Percentiles rank a stretch among this genome's conserved stretches.
These are phyloP conservation scores for Sinhomidia bicolor DNA, from an alignment of 2,888 invertebrate genomes.

Conservation along the genomic window DNA sequence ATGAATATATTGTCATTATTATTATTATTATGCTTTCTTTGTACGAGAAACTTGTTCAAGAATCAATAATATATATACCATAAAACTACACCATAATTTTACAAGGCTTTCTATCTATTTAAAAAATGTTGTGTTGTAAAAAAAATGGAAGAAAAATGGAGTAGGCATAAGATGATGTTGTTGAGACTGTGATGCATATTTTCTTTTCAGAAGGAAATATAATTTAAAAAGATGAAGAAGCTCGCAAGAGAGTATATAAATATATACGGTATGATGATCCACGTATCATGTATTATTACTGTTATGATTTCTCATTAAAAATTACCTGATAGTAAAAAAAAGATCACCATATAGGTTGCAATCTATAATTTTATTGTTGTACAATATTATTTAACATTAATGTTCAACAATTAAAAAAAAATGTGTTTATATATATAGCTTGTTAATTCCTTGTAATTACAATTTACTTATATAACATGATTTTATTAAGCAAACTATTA, in stretches of 20 bases:
- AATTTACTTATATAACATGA: not conserved
- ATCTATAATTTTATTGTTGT: not conserved
- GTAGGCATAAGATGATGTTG: not conserved
- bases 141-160: not conserved
- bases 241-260: conserved; percentile 20
- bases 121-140: not conserved
- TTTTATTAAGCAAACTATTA: not conserved
- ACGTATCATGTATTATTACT: conserved; percentile 14
- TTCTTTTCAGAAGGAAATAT: conserved; percentile 25
- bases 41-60: not conserved
- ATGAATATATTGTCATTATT: not conserved
- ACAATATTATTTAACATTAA: not conserved
- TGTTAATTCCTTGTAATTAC: not conserved
- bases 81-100: not conserved
- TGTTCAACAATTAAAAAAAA: not conserved
- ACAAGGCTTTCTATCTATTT: not conserved
- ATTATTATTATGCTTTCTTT: not conserved
- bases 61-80: not conserved
- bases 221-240: conserved; percentile 10
- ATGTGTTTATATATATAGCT: not conserved
- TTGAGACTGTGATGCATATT: conserved; percentile 65
- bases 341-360: not conserved
- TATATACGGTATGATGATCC: conserved; percentile 50
- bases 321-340: not conserved
- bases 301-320: not conserved